Evolutionary conservation across 2,113 vertebrate genomes (phyloP).

Genomic region (Labeo rohita): DNA sequence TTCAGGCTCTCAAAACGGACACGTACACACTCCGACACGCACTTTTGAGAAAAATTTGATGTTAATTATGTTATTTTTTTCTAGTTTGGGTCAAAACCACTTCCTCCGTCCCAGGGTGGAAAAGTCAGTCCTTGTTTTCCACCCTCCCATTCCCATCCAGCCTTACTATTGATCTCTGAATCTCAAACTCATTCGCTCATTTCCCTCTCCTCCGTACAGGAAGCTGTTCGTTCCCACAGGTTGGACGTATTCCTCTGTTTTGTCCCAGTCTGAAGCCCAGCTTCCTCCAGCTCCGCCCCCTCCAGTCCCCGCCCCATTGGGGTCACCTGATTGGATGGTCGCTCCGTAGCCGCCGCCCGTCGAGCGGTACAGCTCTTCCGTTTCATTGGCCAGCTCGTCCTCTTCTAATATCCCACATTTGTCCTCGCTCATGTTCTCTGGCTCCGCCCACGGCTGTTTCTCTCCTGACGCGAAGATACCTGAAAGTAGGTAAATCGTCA

Average conservation of each 20-base stretch:
- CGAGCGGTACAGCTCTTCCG: conserved; percentile 90
- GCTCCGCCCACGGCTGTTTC: conserved; percentile 96
- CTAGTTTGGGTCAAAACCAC: background rate
- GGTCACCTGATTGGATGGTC: conserved; percentile 77
- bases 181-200: conserved; percentile 58
- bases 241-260: conserved; percentile 94
- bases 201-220: conserved; percentile 79
- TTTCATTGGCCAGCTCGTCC: conserved; percentile 95
- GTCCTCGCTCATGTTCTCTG: conserved; percentile 91
- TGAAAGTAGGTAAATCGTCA: conserved; percentile 67
- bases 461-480: conserved; percentile 96
- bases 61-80: background rate
- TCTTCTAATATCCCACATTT: conserved; percentile 97
- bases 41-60: background rate
- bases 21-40: conserved; percentile 7
- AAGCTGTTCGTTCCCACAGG: conserved; percentile 85
- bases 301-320: conserved; percentile 66
- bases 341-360: conserved; percentile 87
- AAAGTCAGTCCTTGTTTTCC: background rate
- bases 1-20: background rate
- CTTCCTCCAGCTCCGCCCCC: conserved; percentile 68
- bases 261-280: conserved; percentile 94
- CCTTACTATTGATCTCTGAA: conserved; percentile 8
- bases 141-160: background rate
- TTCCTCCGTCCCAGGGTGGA: background rate